Base-by-base conservation (phyloP, 1,140 invertebrate species). In the Lasioglossum albipes region DNA sequence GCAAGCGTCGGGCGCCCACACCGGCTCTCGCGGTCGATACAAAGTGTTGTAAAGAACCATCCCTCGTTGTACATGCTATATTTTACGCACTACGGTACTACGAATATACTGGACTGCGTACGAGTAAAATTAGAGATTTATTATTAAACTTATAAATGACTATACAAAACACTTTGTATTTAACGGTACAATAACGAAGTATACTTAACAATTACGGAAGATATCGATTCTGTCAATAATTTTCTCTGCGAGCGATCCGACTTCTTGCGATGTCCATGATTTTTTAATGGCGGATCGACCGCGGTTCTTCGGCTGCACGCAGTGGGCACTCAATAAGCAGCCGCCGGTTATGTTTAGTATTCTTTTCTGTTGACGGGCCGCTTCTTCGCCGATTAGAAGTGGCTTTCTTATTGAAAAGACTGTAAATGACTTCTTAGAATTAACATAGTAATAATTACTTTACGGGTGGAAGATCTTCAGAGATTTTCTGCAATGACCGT, bases 21-120 rank as follows among this genome's bases (percentile, higher is more conserved):
- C 96, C 89, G 97, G 96, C 89, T 98, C 98, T 89, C 98, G 98
- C 92, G 97, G 97, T 67, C 95, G 98, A 92, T 99, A 99, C 93
- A 99, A 99, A 95, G 98, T 99, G 91, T 92, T 99, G 79, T 99
- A 97, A 93, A 90, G 42, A 69, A 20, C 13, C 16, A 27, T 22
- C 16, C 62, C 18, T 22, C 41, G 54, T 68, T 62, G 65, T 68
- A 52, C 45, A 49, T 69, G 54, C 54, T 54, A 64, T 36, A 65
- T 7, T 1, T 12, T 41, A 12, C 41, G 52, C 31, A 42, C 49
- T 69, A 57, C 16, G 5, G 36, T 64, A 61, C 20, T n/a, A 13
- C 27, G 27, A 62, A 18, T 79, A 77, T 42, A 66, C 7, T 68
- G 59, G n/a, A 77, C 13, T 69, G 69, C 65, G 36, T 72, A 73